Percentiles rank a stretch among this genome's conserved stretches.
Conservation (phyloP, 2,113 vertebrate species). For the Myotis lucifugus region DNA sequence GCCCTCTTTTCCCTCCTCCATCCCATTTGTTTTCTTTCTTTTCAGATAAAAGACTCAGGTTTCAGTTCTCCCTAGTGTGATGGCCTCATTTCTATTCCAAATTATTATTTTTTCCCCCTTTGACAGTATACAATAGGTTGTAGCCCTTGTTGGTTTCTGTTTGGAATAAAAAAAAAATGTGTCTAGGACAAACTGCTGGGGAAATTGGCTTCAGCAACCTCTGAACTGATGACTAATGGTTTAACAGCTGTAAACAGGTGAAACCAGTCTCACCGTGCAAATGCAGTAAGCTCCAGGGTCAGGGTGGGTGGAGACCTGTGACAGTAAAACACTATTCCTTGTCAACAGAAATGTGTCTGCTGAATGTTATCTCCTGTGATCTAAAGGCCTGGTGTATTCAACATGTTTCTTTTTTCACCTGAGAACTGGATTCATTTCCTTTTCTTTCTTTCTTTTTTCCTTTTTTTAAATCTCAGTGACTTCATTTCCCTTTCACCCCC, state of each 20-base stretch:
- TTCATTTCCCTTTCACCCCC: not conserved
- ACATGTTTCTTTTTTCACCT: not conserved
- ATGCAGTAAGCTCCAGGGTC: slow-evolving; percentile 2
- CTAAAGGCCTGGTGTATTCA: not conserved
- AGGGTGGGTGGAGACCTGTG: slow-evolving; percentile 9
- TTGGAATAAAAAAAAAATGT: not conserved
- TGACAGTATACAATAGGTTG: not conserved
- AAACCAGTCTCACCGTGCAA: slow-evolving; percentile 66
- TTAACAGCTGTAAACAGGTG: slow-evolving; percentile 71
- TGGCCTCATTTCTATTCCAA: not conserved
- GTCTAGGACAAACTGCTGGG: not conserved
- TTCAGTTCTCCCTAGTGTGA: not conserved
- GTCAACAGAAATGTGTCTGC: slow-evolving; percentile 25
- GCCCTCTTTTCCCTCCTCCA: not conserved
- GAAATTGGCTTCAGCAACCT: slow-evolving; percentile 53
- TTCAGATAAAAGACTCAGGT: slow-evolving; percentile 9
- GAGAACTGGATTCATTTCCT: slow-evolving; percentile 15
- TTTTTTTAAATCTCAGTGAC: not conserved
- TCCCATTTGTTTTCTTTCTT: not conserved
- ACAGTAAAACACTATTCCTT: not conserved
- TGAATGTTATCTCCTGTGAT: not conserved
- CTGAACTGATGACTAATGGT: slow-evolving; percentile 65
- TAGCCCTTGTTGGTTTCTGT: slow-evolving; percentile 15
- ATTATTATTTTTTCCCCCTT: not conserved
- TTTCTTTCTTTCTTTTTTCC: not conserved